Base-by-base conservation (phyloP, 2,113 vertebrate species). In the Prinia subflava region DNA sequence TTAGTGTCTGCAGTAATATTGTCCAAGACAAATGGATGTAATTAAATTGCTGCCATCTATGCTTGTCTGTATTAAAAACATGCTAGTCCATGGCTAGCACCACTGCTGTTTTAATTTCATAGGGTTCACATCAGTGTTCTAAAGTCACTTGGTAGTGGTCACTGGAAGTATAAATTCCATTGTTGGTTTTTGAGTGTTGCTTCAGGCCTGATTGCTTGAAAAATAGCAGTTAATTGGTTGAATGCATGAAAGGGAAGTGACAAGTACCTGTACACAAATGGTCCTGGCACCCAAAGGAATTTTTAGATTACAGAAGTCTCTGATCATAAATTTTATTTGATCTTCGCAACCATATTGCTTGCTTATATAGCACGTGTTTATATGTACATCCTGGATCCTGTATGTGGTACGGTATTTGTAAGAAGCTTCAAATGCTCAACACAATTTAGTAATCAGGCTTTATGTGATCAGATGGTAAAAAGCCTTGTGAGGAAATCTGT, bases 361-460 rank as follows among this genome's bases (percentile, higher is more conserved):
- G 21, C 19, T 56, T 76, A 37, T 37, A 3, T 63, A 70, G 13
- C 35, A 17, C 1, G 1, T 6, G 1, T 41, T 2, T 60, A 10
- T 69, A 12, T 47, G 21, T 65, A 33, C 23, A 6, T 65, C 12
- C 9, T 8, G 2, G 39, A 67, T 70, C 22, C 33, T 77, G 24
- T 74, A 35, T 0, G 1, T 55, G 6, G 33, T 53, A 6, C 8
- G 60, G 0, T 65, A 67, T 9, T 64, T 28, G 1, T n/a, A 83
- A 63, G 41, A 88, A n/a, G 6, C 49, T 68, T 87, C 39, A 68
- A 65, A 41, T 80, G 19, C n/a, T 75, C 1, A 1, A 56, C 7
- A 13, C 9, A 14, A 24, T 10, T 15, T 11, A 60, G 24, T 20
- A 56, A 21, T 37, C 7, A 17, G 56, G 20, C 21, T 92, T 76